These are phyloP conservation scores for Ranitomeya variabilis DNA, from an alignment of 2,113 vertebrate genomes.

Conservation along the genomic window DNA sequence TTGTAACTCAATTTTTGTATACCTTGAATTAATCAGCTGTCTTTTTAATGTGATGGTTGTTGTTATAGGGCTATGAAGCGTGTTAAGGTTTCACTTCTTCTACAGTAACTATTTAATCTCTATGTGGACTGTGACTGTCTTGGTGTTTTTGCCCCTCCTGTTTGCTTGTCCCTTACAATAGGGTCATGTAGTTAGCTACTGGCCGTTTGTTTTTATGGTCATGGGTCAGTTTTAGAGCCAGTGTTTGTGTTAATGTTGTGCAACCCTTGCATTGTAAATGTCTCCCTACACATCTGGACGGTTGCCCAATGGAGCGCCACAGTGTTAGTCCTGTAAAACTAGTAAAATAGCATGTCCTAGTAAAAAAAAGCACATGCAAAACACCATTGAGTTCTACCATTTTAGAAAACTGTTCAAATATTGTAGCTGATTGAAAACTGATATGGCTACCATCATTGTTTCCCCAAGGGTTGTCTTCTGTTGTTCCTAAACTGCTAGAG, in stretches of 20 bases:
- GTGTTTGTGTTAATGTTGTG: neutral
- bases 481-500: too few species aligned
- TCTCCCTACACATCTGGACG: neutral
- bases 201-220: slow-evolving; percentile 14
- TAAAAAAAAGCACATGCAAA: neutral
- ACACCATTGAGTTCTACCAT: neutral
- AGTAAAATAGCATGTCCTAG: neutral
- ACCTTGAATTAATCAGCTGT: neutral
- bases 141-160: neutral
- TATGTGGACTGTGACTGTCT: slow-evolving; percentile 2
- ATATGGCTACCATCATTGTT: too few species aligned
- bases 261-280: neutral
- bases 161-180: slow-evolving; percentile 6
- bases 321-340: neutral
- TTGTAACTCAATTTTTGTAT: neutral
- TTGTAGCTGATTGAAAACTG: too few species aligned
- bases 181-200: slow-evolving; percentile 12
- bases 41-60: neutral
- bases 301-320: neutral
- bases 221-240: slow-evolving; percentile 4
- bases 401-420: too few species aligned
- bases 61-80: neutral
- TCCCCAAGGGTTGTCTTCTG: too few species aligned
- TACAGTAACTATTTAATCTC: slow-evolving; percentile 10
- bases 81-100: neutral